Base-by-base conservation (phyloP, 2,888 invertebrate genomes). In the Bombylius discolor region DNA sequence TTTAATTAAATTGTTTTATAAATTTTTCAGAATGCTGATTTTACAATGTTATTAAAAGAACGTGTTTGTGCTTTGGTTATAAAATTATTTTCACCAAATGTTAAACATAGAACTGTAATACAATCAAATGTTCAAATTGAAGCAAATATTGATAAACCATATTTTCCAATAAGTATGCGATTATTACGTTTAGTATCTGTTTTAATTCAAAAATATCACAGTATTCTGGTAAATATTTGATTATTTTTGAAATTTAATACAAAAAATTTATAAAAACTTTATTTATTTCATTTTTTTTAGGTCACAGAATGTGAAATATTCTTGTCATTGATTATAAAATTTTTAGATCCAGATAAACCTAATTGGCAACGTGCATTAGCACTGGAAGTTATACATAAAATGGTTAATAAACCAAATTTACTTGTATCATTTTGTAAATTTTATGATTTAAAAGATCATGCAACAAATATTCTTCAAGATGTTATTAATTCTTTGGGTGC, bases 241-340 rank as follows among this genome's bases (percentile, higher is more conserved):
- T n/a, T n/a, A n/a, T n/a, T n/a, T n/a, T n/a, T n/a, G n/a, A n/a
- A n/a, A n/a, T n/a, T n/a, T n/a, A n/a, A n/a, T n/a, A n/a, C n/a
- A n/a, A n/a, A n/a, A n/a, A n/a, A n/a, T n/a, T n/a, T n/a, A n/a
- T n/a, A n/a, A 39, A 55, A 51, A 44, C 47, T 34, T 36, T 34
- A 12, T 50, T 55, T 31, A 60, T 52, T n/a, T 60, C 59, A 63
- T 60, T 60, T 66, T 63, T 67, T 69, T 11, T 69, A 89, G 91
- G 85, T 92, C 39, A 98, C 98, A 0, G 97, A 99, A 74, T 97
- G 97, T 74, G 99, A 99, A 77, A 98, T 99, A 69, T 98, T 99
- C 75, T 78, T 99, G 48, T 96, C 97, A 0, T 77, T 98, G 52
- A 89, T 99, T 53, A 91, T 98, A 45, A 97, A 98, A 74, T 98